Conservation (phyloP, 2,113 vertebrate species). For the Siphamia tubifer region DNA sequence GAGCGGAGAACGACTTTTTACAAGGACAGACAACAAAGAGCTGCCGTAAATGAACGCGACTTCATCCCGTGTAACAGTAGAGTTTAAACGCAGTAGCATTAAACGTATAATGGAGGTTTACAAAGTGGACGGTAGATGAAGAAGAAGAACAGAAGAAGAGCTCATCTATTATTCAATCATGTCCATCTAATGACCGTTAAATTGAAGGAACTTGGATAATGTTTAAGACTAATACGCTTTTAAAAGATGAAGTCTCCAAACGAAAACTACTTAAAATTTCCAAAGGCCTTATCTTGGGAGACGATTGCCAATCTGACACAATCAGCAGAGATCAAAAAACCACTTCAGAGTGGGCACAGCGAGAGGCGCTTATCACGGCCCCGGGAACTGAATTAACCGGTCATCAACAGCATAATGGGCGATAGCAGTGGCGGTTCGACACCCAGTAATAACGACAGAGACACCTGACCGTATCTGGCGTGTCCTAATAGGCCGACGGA, state of each 20-base stretch:
- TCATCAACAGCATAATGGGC: constrained; percentile 17
- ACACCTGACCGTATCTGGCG: constrained; percentile 35
- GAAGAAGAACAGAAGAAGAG: constrained; percentile 40
- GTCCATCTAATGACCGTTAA: constrained; percentile 53
- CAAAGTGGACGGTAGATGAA: constrained; percentile 29
- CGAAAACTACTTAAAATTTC: constrained; percentile 34
- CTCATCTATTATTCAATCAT: constrained; percentile 64
- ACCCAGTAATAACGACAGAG: constrained; percentile 7
- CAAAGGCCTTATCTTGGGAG: constrained; percentile 45
- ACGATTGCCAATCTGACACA: constrained; percentile 54
- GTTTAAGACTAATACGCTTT: constrained; percentile 55
- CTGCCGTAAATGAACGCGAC: background rate
- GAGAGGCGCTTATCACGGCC: constrained; percentile 13
- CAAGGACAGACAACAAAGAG: constrained; percentile 50
- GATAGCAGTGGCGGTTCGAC: constrained; percentile 1
- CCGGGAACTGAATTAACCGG: constrained; percentile 50
- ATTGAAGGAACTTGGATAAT: constrained; percentile 60
- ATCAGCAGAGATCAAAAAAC: constrained; percentile 61
- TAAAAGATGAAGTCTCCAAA: constrained; percentile 52
- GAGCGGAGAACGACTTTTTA: constrained; percentile 35
- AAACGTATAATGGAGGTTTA: constrained; percentile 18
- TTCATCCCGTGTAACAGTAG: constrained; percentile 11
- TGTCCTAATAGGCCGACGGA: constrained; percentile 24
- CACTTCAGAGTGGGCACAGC: constrained; percentile 13
- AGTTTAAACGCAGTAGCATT: background rate